Evolutionary conservation across 2,888 invertebrate genomes (phyloP).

Genomic region (Melanchra persicariae): DNA sequence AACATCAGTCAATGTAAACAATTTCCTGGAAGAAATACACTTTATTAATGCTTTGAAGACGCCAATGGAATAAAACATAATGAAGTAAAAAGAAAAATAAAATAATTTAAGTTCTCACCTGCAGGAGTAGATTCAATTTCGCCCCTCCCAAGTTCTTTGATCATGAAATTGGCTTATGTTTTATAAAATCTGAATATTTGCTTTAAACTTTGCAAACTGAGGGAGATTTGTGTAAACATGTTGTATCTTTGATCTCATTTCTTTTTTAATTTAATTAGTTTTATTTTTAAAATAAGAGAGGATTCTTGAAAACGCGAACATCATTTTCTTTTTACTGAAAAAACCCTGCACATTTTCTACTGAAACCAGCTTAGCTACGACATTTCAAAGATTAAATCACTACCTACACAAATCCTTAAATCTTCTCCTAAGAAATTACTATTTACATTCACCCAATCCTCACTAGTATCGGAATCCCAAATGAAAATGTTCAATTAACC

Average conservation of each 20-base stretch:
- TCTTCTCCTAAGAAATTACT: background rate
- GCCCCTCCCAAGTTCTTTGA: constrained; percentile 72
- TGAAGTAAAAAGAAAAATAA: constrained; percentile 72
- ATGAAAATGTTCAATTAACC: constrained; percentile 52
- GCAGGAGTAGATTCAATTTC: constrained; percentile 69
- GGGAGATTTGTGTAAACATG: background rate
- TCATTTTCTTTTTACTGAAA: too few relatives aligned
- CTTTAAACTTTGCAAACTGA: constrained; percentile 13
- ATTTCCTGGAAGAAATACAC: constrained; percentile 67
- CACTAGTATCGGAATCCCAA: constrained; percentile 23
- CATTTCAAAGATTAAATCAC: background rate
- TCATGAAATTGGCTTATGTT: constrained; percentile 73
- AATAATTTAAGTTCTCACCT: constrained; percentile 66
- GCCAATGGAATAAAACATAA: constrained; percentile 79
- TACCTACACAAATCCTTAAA: background rate
- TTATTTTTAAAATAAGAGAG: constrained; percentile 2
- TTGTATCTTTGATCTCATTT: constrained; percentile 25
- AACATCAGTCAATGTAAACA: constrained; percentile 66
- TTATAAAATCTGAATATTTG: constrained; percentile 52
- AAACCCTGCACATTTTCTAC: too few relatives aligned
- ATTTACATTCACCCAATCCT: constrained; percentile 13
- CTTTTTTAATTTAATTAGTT: background rate
- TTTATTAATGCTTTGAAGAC: constrained; percentile 69
- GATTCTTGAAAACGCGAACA: too few relatives aligned
- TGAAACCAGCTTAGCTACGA: background rate